These are phyloP conservation scores for Leguminivora glycinivorella DNA, from an alignment of 1,140 invertebrate species.

Conservation along the genomic window DNA sequence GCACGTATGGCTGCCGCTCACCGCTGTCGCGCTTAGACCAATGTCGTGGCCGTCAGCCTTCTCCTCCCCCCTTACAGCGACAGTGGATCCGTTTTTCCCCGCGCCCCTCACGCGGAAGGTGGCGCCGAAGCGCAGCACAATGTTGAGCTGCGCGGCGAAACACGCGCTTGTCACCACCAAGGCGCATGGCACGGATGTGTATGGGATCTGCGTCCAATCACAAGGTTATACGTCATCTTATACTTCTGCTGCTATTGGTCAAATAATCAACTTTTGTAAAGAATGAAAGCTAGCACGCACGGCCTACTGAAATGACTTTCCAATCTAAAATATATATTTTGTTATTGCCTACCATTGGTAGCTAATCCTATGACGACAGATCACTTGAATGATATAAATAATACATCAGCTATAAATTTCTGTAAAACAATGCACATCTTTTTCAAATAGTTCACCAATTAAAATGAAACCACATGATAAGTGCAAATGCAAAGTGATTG, in stretches of 20 bases:
- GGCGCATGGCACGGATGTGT: conserved; percentile 78
- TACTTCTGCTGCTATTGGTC: too few species aligned
- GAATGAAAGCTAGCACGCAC: too few species aligned
- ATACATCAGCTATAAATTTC: too few species aligned
- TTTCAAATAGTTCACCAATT: too few species aligned
- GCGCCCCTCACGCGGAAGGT: conserved; percentile 88
- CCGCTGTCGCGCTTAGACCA: too few species aligned
- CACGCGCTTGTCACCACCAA: conserved; percentile 81
- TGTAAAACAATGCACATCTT: too few species aligned
- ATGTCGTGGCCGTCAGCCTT: neutral
- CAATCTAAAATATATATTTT: too few species aligned
- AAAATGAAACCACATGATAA: neutral
- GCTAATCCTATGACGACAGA: too few species aligned
- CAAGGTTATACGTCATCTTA: neutral
- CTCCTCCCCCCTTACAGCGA: conserved; percentile 86
- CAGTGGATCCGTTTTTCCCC: conserved; percentile 96
- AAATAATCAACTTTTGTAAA: neutral
- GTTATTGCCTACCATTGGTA: too few species aligned
- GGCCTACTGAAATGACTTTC: too few species aligned
- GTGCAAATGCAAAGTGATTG: neutral
- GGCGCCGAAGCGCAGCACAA: conserved; percentile 83
- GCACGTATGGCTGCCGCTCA: too few species aligned
- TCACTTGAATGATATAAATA: too few species aligned
- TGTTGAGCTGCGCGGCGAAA: conserved; percentile 82
- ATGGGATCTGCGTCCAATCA: conserved; percentile 77